These are phyloP conservation scores for Xylota segnis DNA, from an alignment of 2,888 invertebrate genomes.

Conservation along the genomic window DNA sequence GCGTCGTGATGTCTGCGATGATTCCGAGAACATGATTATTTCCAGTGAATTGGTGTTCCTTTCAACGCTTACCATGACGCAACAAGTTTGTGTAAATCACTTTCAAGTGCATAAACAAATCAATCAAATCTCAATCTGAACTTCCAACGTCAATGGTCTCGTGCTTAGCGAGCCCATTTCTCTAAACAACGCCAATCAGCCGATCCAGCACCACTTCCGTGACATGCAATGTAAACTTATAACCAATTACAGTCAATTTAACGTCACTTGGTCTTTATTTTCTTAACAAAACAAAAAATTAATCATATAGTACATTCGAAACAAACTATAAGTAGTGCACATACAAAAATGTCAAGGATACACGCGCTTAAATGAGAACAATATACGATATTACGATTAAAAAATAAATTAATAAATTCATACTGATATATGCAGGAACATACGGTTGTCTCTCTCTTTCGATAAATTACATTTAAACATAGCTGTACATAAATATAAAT, in stretches of 20 bases:
- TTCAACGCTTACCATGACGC: background rate
- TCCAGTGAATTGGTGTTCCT: background rate
- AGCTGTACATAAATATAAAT: slow-evolving; percentile 62
- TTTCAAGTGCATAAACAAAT: slow-evolving; percentile 38
- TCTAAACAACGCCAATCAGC: slow-evolving; percentile 28
- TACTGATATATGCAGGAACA: slow-evolving; percentile 70
- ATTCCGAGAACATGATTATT: background rate
- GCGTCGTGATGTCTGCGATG: slow-evolving; percentile 20
- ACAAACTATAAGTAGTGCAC: slow-evolving; percentile 21
- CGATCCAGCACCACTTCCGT: background rate
- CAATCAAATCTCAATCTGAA: slow-evolving; percentile 35
- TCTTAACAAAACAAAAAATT: slow-evolving; percentile 19
- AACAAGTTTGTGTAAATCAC: slow-evolving; percentile 1
- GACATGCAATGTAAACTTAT: slow-evolving; percentile 27
- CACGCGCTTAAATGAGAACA: slow-evolving; percentile 50
- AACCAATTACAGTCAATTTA: slow-evolving; percentile 43
- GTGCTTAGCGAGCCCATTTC: slow-evolving; percentile 2
- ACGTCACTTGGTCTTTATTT: slow-evolving; percentile 58
- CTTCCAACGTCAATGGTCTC: slow-evolving; percentile 35
- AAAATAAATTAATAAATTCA: slow-evolving; percentile 70
- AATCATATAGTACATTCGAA: slow-evolving; percentile 47
- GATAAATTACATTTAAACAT: slow-evolving; percentile 46
- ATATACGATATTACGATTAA: slow-evolving; percentile 6
- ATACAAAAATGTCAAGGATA: slow-evolving; percentile 61
- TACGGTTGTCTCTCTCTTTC: slow-evolving; percentile 29